A percentile compares a stretch with the other conserved stretches of the same genome.
Evolutionary conservation across 2,113 vertebrate genomes (phyloP).

Genomic region (Heterocephalus glaber): DNA sequence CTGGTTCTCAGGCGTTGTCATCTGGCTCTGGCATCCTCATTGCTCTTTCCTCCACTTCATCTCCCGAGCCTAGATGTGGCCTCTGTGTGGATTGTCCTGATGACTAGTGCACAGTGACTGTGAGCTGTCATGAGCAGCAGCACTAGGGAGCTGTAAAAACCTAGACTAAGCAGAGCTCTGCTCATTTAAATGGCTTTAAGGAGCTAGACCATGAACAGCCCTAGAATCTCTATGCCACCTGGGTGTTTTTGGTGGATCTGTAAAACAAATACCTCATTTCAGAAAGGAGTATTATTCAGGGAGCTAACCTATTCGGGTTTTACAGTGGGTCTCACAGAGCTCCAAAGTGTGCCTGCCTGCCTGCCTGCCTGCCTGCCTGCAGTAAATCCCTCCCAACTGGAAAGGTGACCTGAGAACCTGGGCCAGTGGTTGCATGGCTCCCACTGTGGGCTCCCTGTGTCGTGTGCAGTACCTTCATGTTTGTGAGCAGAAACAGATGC

Average conservation of each 20-base stretch:
- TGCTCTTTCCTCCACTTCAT: background rate
- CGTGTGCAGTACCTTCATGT: conserved; percentile 71
- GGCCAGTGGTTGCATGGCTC: conserved; percentile 83
- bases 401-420: conserved; percentile 82
- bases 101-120: conserved; percentile 55
- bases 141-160: conserved; percentile 46
- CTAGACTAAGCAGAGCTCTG: background rate
- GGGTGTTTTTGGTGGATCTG: conserved; percentile 64
- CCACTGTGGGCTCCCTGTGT: conserved; percentile 60
- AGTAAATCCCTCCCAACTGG: conserved; percentile 81
- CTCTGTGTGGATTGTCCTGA: background rate
- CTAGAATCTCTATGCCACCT: conserved; percentile 47
- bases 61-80: background rate
- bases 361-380: conserved; percentile 78
- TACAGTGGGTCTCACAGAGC: conserved; percentile 79
- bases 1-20: accelerated
- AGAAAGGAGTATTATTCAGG: conserved; percentile 71
- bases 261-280: conserved; percentile 67
- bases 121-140: conserved; percentile 39
- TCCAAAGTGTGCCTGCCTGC: conserved; percentile 78
- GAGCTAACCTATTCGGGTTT: conserved; percentile 70
- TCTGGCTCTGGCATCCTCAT: background rate
- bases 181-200: background rate
- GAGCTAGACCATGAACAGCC: background rate
- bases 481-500: conserved; percentile 90